Percentiles rank a stretch among this genome's conserved stretches.
Evolutionary conservation across 1,140 invertebrate genomes (phyloP).

Genomic region (Hetaerina americana): DNA sequence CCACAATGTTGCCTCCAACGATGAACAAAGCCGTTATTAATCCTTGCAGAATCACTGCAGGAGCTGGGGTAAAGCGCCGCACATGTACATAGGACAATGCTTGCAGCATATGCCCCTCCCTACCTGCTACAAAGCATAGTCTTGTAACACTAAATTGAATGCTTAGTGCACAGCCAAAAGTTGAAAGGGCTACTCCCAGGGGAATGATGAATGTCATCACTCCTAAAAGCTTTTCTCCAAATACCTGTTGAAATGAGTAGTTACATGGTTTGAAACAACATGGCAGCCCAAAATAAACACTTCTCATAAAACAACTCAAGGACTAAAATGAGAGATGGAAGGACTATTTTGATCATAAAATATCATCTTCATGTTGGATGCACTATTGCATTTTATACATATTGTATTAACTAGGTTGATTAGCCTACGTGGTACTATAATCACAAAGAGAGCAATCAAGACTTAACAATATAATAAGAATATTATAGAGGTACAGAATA

Average conservation of each 20-base stretch:
- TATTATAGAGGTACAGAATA: too few species aligned
- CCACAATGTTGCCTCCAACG: constrained; percentile 54
- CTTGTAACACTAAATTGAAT: constrained; percentile 39
- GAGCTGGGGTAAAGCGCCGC: constrained; percentile 62
- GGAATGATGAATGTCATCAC: neutral
- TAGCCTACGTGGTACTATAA: too few species aligned
- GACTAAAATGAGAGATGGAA: too few species aligned
- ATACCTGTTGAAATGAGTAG: neutral
- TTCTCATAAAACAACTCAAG: too few species aligned
- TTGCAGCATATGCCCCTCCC: constrained; percentile 72
- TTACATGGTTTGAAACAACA: too few species aligned
- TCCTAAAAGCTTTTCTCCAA: constrained; percentile 1
- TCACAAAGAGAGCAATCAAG: too few species aligned
- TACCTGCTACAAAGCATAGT: constrained; percentile 78
- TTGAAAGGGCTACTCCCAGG: constrained; percentile 24
- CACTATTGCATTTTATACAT: too few species aligned
- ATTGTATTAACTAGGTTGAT: too few species aligned
- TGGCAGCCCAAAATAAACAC: too few species aligned
- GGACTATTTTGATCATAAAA: too few species aligned
- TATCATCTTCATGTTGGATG: too few species aligned
- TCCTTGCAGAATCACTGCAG: constrained; percentile 70
- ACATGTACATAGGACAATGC: constrained; percentile 76
- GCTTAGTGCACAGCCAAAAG: constrained; percentile 61
- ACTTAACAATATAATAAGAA: too few species aligned
- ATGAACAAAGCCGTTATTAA: constrained; percentile 59